Percentiles rank a stretch among this genome's conserved stretches.
Evolutionary conservation across 2,797 vertebrate species (phyloP).

Genomic region (Echeneis naucrates): DNA sequence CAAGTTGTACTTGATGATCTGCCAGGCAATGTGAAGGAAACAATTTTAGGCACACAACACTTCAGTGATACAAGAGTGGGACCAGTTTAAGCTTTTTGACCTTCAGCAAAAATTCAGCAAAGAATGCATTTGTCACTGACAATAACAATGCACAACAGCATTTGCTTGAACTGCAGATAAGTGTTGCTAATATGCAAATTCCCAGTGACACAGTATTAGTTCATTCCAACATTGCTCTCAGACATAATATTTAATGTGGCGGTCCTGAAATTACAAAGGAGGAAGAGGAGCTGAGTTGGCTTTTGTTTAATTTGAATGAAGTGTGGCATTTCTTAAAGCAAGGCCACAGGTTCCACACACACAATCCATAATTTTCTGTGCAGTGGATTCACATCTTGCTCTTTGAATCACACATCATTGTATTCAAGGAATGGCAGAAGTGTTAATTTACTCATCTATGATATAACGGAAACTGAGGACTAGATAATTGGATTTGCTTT

Average conservation of each 20-base stretch:
- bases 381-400: background rate
- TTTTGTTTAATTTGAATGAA: constrained; percentile 15
- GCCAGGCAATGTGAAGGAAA: constrained; percentile 11
- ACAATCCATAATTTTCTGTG: background rate
- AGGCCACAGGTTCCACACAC: background rate
- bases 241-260: constrained; percentile 11
- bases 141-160: constrained; percentile 23
- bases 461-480: background rate
- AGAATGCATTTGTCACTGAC: constrained; percentile 39
- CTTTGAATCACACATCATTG: constrained; percentile 1
- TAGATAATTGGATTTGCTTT: background rate
- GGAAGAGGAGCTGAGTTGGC: background rate
- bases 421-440: background rate
- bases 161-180: constrained; percentile 29
- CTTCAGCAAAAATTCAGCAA: constrained; percentile 21
- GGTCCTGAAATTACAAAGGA: background rate
- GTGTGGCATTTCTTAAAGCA: constrained; percentile 11
- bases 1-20: constrained; percentile 28
- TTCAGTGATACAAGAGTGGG: constrained; percentile 5
- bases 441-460: background rate
- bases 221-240: background rate
- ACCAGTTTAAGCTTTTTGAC: constrained; percentile 35
- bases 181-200: background rate
- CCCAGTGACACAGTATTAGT: background rate
- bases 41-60: constrained; percentile 15